These are phyloP conservation scores for Antrozous pallidus DNA, from an alignment of 2,797 vertebrate species.

Conservation along the genomic window DNA sequence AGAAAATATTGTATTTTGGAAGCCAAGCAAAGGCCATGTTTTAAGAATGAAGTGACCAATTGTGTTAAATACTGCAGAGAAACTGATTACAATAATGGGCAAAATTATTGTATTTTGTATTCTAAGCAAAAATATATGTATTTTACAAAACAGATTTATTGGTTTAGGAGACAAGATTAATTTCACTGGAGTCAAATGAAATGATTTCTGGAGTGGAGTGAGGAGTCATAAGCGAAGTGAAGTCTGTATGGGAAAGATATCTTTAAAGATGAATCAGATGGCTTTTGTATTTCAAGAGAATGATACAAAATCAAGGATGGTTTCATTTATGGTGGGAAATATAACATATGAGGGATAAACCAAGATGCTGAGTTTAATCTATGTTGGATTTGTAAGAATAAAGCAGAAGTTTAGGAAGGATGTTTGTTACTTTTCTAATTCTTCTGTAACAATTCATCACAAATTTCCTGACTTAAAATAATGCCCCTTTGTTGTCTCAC, in stretches of 20 bases:
- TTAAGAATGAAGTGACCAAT: not conserved
- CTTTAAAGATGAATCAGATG: not conserved
- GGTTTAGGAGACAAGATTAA: not conserved
- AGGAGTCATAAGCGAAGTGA: not conserved
- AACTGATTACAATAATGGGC: not conserved
- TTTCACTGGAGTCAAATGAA: not conserved
- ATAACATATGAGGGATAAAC: not conserved
- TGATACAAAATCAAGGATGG: not conserved
- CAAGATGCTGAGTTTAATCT: not conserved
- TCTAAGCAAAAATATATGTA: not conserved
- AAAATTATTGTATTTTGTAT: too few species aligned
- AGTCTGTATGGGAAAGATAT: too few species aligned
- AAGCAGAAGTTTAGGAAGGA: not conserved
- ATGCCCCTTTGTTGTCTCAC: not conserved
- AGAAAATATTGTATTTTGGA: not conserved
- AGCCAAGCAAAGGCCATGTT: not conserved
- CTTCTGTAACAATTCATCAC: not conserved
- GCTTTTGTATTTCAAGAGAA: not conserved
- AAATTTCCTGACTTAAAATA: not conserved
- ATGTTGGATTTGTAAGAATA: not conserved
- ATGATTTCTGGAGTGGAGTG: not conserved
- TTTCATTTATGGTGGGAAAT: not conserved
- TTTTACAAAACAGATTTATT: not conserved
- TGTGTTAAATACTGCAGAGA: not conserved
- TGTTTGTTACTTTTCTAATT: not conserved